Base-by-base conservation (phyloP, 2,113 vertebrate genomes). In the Percina caprodes region DNA sequence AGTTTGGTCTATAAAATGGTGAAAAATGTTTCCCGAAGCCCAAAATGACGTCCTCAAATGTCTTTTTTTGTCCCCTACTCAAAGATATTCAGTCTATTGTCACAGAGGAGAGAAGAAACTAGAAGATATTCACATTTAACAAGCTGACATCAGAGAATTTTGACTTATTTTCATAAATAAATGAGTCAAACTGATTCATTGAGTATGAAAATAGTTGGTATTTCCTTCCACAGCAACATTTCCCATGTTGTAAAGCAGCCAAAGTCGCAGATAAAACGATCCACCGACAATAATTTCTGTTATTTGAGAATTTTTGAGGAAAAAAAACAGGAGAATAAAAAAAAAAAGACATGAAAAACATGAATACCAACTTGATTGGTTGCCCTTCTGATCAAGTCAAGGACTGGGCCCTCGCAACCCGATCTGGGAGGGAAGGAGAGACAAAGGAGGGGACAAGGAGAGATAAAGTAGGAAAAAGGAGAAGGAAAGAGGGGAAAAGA, bases 311-410 rank as follows among this genome's bases (percentile, higher is more conserved):
- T 23, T 30, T 62, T 77, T 15, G 15, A 55, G 18, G 33, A 52
- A 49, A 74, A 67, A 49, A 74, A 67, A 52, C 26, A 74, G 60
- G 33, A 77, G 55, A 61, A 70, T 46, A 70, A 19, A 77, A 51
- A 83, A 55, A 63, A 23, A 46, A 13, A 67, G 45, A 77, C 87
- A 82, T 65, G 19, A 80, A 84, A 79, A 77, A 75, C 33, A 51
- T 74, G 26, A 70, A 67, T 89, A 90, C 90, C 86, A 90, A 92
- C 92, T 94, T 93, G 92, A 93, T 79, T 90, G 88, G 86, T 92
- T 89, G 84, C 85, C 86, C 87, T 68, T 94, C 89, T 89, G 89
- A 94, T 94, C 93, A 95, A 89, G 94, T 93, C 94, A 94, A 91
- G 90, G 91, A 92, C 84, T 93, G 93, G 90, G 91, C 90, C 88